A percentile compares a stretch with the other conserved stretches of the same genome.
phyloP scores from a whole-genome alignment of 2,113 vertebrate genomes.

The Irena cyanogastra region DNA sequence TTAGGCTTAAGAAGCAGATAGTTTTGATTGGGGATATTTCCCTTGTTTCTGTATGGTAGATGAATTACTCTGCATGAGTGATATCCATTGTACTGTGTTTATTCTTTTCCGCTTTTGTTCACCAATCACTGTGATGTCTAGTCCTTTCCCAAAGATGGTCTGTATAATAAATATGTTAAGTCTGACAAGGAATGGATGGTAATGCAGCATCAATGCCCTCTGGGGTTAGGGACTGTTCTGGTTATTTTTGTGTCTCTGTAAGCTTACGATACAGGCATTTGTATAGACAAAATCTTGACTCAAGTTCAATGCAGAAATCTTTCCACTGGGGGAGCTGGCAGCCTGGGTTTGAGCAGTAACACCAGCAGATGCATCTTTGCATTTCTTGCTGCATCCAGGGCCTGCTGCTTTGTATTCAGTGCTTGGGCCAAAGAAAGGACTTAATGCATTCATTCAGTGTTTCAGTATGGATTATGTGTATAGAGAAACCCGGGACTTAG shows the following conservation, averaged over 20 bases:
- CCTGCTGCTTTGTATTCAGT: not conserved
- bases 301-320: not conserved
- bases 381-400: not conserved
- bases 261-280: not conserved
- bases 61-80: constrained; percentile 18
- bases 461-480: not conserved
- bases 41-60: constrained; percentile 44
- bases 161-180: constrained; percentile 26
- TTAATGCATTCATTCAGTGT: not conserved
- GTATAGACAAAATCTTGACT: not conserved
- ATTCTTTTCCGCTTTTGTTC: constrained; percentile 29
- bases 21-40: constrained; percentile 53
- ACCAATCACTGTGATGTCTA: constrained; percentile 43
- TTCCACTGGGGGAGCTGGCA: constrained; percentile 47
- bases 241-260: constrained; percentile 33
- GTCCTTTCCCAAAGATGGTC: constrained; percentile 28
- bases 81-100: constrained; percentile 51
- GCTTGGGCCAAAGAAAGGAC: not conserved
- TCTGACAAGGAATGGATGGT: constrained; percentile 39
- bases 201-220: constrained; percentile 46
- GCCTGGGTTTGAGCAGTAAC: not conserved
- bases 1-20: constrained; percentile 59
- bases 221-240: constrained; percentile 35
- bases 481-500: not conserved
- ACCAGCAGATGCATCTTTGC: not conserved